Base-by-base conservation (phyloP, 2,113 vertebrate genomes). In the Hassar affinis region DNA sequence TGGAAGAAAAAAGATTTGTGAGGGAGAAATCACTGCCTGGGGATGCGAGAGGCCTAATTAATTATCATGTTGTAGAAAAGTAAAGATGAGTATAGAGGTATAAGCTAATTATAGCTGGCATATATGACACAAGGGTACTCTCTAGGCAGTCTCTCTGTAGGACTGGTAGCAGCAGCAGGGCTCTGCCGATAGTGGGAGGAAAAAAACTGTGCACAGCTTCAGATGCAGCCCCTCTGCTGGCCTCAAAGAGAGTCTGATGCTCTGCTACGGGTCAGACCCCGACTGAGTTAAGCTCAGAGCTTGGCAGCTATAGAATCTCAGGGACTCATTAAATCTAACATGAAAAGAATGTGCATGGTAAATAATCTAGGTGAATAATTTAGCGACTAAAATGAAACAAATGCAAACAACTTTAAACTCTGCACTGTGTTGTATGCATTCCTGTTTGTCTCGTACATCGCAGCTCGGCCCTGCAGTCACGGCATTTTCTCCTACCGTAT, bases 101-200 rank as follows among this genome's bases (percentile, higher is more conserved):
- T 57, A 61, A 80, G 80, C 89, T 93, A 94, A 95, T 94, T 93
- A 95, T 92, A 93, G 90, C 90, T 92, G 89, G 72, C 72, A 54
- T 68, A 80, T 72, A 69, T 84, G 79, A 22, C 38, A 42, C 52
- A 69, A 85, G 84, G 84, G 69, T 59, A 6, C 45, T 81, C 87
- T 86, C 69, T 38, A 83, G 86, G 84, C 75, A 61, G 69, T 78
- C 45, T 59, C 80, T 64, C 59, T 61, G 61, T 27, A 66, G 72
- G 81, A 81, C 76, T 38, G 77, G 61, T 74, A 78, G 78, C 77
- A 71, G 66, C 78, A 74, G 80, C 17, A 30, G 84, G 78, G 47
- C 57, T 45, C 54, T 75, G 54, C 69, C 54, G 56, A 79, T 30
- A 49, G 59, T 61, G 12, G 64, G 33, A 27, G 30, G 25, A 69